Base-by-base conservation (phyloP, 2,888 invertebrate genomes). In the Lypha dubia region DNA sequence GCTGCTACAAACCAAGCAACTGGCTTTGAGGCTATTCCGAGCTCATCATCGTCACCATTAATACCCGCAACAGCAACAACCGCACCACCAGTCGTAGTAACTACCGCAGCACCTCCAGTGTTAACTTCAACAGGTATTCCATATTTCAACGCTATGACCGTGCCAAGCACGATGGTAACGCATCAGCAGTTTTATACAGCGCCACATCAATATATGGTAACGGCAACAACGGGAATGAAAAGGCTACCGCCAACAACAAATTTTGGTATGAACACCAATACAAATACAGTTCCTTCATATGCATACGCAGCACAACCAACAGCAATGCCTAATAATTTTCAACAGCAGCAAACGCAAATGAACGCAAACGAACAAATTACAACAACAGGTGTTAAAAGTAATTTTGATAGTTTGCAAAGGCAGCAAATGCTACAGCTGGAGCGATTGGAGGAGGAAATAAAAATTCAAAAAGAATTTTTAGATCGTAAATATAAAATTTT, bases 401-500 rank as follows among this genome's bases (percentile, higher is more conserved):
- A 58, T 32, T 7, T 32, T 32, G 32, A 32, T 32, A 73, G 28
- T 15, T 5, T 46, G n/a, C 17, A 71, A 28, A 58, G 60, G 22
- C 35, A 73, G 22, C 20, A 62, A 62, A 38, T 62, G 28, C 13
- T 74, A 17, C n/a, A n/a, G n/a, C 49, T 74, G 22, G 51, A 74
- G 58, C 35, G 20, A 24, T 32, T 58, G 24, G 46, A 71, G 28
- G 46, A 71, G 58, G 46, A 58, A 44, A 58, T 41, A 46, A 58
- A 68, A 68, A 35, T 68, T 38, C 53, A 68, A 53, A n/a, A 53
- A 38, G 35, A 68, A 38, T n/a, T n/a, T n/a, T n/a, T n/a, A n/a
- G n/a, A n/a, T n/a, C n/a, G n/a, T n/a, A n/a, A n/a, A n/a, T n/a
- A 68, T 53, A 53, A 68, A 46, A 68, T 68, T 20, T 53, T 68